A percentile compares a stretch with the other conserved stretches of the same genome.
Evolutionary conservation across 1,140 invertebrate species (phyloP).

Genomic region (Drosophila kikkawai): DNA sequence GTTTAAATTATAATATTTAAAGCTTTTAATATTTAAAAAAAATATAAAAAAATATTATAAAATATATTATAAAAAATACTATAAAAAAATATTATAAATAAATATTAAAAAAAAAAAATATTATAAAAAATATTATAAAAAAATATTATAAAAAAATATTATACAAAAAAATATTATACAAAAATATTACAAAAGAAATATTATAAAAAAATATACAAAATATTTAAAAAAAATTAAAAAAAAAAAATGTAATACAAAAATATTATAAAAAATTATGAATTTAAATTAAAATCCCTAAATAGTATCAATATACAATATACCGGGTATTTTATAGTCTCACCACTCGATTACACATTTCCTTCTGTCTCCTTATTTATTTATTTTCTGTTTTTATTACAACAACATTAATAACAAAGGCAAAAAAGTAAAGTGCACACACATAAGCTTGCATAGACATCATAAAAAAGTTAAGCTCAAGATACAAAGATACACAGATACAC

Average conservation of each 20-base stretch:
- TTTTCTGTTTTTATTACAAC: slow-evolving; percentile 42
- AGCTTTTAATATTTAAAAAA: no score
- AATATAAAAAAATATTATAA: neutral
- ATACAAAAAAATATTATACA: no score
- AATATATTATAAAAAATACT: neutral
- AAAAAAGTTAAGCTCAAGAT: slow-evolving; percentile 50
- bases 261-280: neutral
- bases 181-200: no score
- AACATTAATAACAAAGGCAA: slow-evolving; percentile 34
- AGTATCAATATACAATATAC: neutral
- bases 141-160: no score
- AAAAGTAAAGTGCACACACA: slow-evolving; percentile 50
- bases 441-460: slow-evolving; percentile 52
- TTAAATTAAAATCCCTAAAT: neutral
- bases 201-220: no score
- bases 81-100: neutral
- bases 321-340: neutral
- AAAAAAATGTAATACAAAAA: neutral
- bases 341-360: no score
- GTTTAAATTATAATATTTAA: no score
- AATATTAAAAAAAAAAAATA: no score
- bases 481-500: slow-evolving; percentile 36
- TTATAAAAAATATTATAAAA: no score
- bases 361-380: slow-evolving; percentile 1
- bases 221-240: no score